Evolutionary conservation across 2,888 invertebrate genomes (phyloP), one percentile per base, ranked within the genome.

Genomic region (Aleiodes leptofemur): DNA sequence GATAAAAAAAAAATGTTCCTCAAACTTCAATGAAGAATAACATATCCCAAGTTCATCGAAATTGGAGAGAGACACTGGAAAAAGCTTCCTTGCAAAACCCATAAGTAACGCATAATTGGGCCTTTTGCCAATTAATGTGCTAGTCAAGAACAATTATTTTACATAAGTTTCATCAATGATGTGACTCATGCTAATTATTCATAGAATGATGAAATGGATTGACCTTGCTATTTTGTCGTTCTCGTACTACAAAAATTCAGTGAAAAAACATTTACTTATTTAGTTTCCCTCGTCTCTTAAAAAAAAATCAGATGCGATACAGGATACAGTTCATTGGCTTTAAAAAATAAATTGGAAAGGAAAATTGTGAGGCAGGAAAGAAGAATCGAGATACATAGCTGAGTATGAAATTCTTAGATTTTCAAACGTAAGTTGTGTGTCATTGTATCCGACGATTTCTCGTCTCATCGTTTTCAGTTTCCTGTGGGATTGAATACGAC

Each of bases 381-480:
- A 43, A 29, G 43, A 43, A 43, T 43, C 43, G 11, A 43, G 43
- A 43, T 43, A 43, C 11, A 11, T 4, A 43, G 9, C 11, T 43
- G 43, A 43, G 43, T 43, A 43, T 43, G 11, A 56, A 56, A 16
- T 64, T 64, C 64, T 23, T 43, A n/a, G 48, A 64, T 14, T 64
- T 9, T 1, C 9, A 8, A 43, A 48, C 14, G 64, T 64, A 48
- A 64, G 43, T 59, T 59, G 31, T 59, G 38, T 38, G 34, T 59
- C 59, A 64, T 64, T 64, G 43, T 64, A 79, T 77, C 76, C 76
- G 72, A 55, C 69, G 38, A 72, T 51, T 76, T 72, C 72, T 56
- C 69, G 55, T 71, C 74, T 74, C 73, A 74, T 74, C 77, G 76
- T 77, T 76, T 64, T 77, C 70, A 74, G 78, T 79, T 77, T 73